Evolutionary conservation across 2,797 vertebrate genomes (phyloP), one percentile per base, ranked within the genome.

Genomic region (Sebastiscus tertius): DNA sequence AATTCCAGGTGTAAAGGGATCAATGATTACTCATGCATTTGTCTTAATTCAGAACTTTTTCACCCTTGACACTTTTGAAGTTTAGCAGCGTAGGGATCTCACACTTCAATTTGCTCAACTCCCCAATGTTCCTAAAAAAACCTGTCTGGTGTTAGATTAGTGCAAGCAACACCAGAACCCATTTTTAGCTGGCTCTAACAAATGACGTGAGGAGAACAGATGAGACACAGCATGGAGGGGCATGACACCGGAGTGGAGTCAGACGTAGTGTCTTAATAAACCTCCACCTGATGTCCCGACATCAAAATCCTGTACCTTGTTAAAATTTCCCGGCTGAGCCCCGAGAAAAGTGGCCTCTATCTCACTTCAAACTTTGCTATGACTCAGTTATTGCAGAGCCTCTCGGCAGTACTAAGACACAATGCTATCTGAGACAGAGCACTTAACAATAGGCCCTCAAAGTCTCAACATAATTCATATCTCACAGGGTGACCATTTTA

Each of bases 161-260:
- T 39, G 42, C 58, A 49, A 60, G 75, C n/a, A 75, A 83, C 85
- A 82, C 58, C 79, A 72, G 36, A 66, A 10, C 14, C 80, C 84
- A 84, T 90, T 91, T 89, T 89, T 88, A 90, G 85, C 76, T 5
- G 54, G 34, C 76, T 79, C 24, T 87, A 84, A 90, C 69, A 72
- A 87, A 72, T 77, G 68, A 65, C 4, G 56, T 76, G 79, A 84
- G 13, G 12, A 84, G 83, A 87, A 63, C 84, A 90, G 89, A 91
- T 89, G 85, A 88, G 86, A 62, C 82, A 31, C 68, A 72, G 80
- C 67, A 9, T n/a, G 29, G n/a, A 75, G 84, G 83, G 80, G 65
- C 73, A 59, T 79, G 85, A 88, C 89, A 86, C 75, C 39, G 14
- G 39, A 46, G 33, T 12, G 36, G 59, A 84, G 81, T 77, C 78